These are phyloP conservation scores for Corythornis cristatus DNA, from an alignment of 2,113 vertebrate species.

Conservation along the genomic window DNA sequence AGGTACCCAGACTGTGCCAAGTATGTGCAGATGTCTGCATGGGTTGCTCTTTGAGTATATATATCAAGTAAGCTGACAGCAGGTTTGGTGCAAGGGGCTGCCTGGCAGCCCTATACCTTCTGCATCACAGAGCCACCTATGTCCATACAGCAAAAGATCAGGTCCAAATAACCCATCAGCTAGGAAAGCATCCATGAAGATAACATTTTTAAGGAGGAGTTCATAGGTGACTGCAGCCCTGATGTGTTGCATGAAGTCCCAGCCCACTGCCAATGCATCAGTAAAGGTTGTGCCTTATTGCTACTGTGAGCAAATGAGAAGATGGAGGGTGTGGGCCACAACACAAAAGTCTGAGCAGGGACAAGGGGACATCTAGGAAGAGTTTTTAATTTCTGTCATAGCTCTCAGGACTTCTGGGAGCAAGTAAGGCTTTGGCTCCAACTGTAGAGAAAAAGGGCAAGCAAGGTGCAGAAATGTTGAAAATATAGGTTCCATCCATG, in stretches of 20 bases:
- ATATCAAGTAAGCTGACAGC: background rate
- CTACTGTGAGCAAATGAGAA: background rate
- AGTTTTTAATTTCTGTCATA: background rate
- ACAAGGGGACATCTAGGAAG: background rate
- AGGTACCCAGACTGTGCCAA: background rate
- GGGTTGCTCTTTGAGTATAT: background rate
- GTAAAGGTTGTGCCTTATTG: background rate
- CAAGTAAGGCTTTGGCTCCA: background rate
- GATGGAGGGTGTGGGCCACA: rapidly evolving
- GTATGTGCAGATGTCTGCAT: background rate
- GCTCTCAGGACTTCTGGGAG: rapidly evolving
- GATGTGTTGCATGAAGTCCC: background rate
- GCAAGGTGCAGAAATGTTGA: background rate
- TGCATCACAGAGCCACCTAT: rapidly evolving
- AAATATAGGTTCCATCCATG: rapidly evolving
- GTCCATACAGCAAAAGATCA: background rate
- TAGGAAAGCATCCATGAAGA: background rate
- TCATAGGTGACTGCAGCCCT: background rate
- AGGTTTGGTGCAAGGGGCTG: background rate
- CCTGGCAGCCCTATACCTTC: background rate
- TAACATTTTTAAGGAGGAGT: background rate
- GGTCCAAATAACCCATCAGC: rapidly evolving
- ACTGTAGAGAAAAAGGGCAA: background rate
- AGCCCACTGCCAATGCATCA: rapidly evolving
- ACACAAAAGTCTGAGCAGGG: background rate